Percentiles rank a stretch among this genome's conserved stretches.
These are phyloP conservation scores for Zapus hudsonius DNA, from an alignment of 2,113 vertebrate species.

Conservation along the genomic window DNA sequence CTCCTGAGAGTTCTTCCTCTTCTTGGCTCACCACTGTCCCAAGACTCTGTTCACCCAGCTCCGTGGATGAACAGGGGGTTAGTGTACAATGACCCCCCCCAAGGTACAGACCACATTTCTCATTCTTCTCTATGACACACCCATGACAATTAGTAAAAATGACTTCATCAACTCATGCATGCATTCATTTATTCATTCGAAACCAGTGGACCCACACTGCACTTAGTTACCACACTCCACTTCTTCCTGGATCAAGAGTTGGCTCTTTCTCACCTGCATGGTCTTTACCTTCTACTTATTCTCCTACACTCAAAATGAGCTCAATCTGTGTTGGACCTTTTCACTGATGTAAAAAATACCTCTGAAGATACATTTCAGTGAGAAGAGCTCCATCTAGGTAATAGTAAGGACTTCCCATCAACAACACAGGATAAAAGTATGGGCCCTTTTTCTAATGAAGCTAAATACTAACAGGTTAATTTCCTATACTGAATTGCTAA, in stretches of 20 bases:
- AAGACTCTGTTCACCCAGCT: too few relatives aligned
- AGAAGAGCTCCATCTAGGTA: neutral
- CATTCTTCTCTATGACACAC: neutral
- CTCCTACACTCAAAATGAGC: neutral
- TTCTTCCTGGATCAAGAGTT: neutral
- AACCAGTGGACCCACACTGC: accelerated
- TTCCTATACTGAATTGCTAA: neutral
- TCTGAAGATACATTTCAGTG: neutral
- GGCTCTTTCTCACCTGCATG: neutral
- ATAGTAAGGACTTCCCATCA: neutral
- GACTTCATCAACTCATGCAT: neutral
- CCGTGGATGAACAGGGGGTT: too few relatives aligned
- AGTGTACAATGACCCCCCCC: too few relatives aligned
- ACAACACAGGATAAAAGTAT: neutral
- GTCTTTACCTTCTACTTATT: neutral
- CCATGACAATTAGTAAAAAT: neutral
- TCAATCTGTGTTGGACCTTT: neutral
- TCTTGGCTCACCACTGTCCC: too few relatives aligned
- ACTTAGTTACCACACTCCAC: neutral
- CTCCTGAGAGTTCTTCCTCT: too few relatives aligned
- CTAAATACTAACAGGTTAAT: neutral
- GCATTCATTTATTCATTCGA: neutral
- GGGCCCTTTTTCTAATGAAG: neutral
- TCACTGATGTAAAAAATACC: neutral
- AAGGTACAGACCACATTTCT: too few relatives aligned